Evolutionary conservation across 2,888 invertebrate genomes (phyloP).

Genomic region (Selenia dentaria): DNA sequence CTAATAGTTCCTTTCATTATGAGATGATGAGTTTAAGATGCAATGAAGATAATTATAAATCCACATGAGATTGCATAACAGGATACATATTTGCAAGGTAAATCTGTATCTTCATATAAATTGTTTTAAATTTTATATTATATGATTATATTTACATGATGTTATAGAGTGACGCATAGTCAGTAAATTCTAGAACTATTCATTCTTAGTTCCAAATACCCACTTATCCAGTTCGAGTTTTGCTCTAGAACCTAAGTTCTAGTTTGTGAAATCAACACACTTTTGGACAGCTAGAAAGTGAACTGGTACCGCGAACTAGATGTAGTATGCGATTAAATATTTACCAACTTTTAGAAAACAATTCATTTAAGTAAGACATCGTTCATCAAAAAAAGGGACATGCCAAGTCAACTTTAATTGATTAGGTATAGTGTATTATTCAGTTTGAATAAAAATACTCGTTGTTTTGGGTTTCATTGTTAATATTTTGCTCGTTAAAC

Average conservation of each 20-base stretch:
- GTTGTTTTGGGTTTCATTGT: too few species aligned
- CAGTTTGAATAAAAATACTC: too few species aligned
- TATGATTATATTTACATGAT: slow-evolving; percentile 2
- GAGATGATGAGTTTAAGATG: slow-evolving; percentile 13
- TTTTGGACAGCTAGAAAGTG: slow-evolving; percentile 40
- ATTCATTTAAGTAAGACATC: too few species aligned
- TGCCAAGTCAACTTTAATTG: too few species aligned
- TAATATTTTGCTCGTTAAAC: too few species aligned
- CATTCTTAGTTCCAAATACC: too few species aligned
- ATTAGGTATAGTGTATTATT: too few species aligned
- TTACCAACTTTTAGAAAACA: background rate
- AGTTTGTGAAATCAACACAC: slow-evolving; percentile 37
- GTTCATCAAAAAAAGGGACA: too few species aligned
- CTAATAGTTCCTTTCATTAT: slow-evolving; percentile 13
- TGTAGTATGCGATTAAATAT: background rate
- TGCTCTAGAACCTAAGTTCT: slow-evolving; percentile 7
- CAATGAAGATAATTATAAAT: slow-evolving; percentile 14
- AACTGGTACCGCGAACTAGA: slow-evolving; percentile 1
- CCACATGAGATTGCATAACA: slow-evolving; percentile 22
- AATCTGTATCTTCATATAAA: slow-evolving; percentile 20
- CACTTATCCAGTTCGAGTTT: slow-evolving; percentile 28
- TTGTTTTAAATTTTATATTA: slow-evolving; percentile 19
- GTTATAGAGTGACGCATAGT: slow-evolving; percentile 2
- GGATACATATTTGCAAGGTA: slow-evolving; percentile 30
- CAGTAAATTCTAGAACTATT: slow-evolving; percentile 1